Base-by-base conservation (phyloP, 35 echinoderm and acorn worm genomes). In the Eucidaris tribuloides region DNA sequence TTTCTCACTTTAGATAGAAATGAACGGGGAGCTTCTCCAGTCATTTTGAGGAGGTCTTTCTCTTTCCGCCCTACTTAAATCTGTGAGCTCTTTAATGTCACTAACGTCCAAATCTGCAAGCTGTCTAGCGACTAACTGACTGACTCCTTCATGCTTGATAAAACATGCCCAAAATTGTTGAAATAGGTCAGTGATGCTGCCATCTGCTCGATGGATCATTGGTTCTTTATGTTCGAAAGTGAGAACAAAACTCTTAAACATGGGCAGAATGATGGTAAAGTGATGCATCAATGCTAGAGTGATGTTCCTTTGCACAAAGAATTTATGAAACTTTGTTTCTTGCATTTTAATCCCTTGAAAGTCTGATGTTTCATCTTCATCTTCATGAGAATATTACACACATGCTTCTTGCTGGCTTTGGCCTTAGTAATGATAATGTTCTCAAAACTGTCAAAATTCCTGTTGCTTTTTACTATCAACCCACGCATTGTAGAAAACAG, bases 401-500 rank as follows among this genome's bases (percentile, higher is more conserved):
- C 22, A 41, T 46, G 66, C 31, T 44, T 22, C 30, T 27, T 84
- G 43, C 25, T 46, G 57, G 23, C 58, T 45, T 41, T 38, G 22
- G 31, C 32, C 39, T 42, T 28, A 41, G 19, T 42, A 42, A 84
- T 45, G 77, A 86, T 78, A 44, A 76, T 56, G 48, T 86, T 76
- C 28, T 58, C 68, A 43, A 44, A 57, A 7, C 62, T 74, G 36
- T 77, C 23, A n/a, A 86, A 54, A 62, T 58, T 71, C 64, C 56
- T 71, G 68, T 23, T 42, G 24, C 39, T 29, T 72, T 32, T 81
- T 59, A 81, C 35, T 59, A 59, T 30, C 45, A 4, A 88, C 58
- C 85, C 85, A 88, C 18, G 76, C 52, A 88, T 48, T 66, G 77
- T 88, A 81, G 58, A 88, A 88, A 28, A 88, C 40, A 62, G 74